These are phyloP conservation scores for Alsophila aescularia DNA, from an alignment of 2,888 invertebrate species.

Conservation along the genomic window DNA sequence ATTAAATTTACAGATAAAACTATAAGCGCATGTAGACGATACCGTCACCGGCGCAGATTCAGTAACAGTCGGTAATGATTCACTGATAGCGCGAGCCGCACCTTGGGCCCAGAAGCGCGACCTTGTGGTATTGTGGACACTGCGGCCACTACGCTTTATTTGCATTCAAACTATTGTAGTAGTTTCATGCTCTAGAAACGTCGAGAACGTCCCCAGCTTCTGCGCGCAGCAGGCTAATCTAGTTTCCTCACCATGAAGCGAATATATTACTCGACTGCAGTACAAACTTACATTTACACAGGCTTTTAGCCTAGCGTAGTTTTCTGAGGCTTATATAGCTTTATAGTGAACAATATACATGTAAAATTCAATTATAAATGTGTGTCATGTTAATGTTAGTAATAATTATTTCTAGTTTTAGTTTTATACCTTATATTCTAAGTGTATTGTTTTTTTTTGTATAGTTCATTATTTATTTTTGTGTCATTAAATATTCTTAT, in stretches of 20 bases:
- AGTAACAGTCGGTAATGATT: constrained; percentile 7
- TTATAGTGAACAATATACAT: too few relatives aligned
- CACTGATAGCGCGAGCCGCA: constrained; percentile 15
- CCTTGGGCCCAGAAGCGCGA: constrained; percentile 8
- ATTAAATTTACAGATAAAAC: constrained; percentile 21
- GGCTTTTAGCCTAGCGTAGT: too few relatives aligned
- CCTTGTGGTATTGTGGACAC: constrained; percentile 21
- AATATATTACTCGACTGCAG: too few relatives aligned
- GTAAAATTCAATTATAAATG: too few relatives aligned
- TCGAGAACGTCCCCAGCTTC: not conserved
- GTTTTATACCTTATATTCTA: too few relatives aligned
- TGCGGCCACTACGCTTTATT: constrained; percentile 12
- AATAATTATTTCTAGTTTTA: too few relatives aligned
- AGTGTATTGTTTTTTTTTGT: too few relatives aligned
- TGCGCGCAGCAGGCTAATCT: not conserved
- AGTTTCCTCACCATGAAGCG: not conserved
- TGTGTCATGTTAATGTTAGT: too few relatives aligned
- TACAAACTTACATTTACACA: too few relatives aligned
- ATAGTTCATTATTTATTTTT: too few relatives aligned
- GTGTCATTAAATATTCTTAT: too few relatives aligned
- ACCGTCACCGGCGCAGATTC: constrained; percentile 14
- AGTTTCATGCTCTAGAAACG: constrained; percentile 14
- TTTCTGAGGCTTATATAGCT: too few relatives aligned
- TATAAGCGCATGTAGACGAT: constrained; percentile 16
- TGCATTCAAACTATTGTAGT: constrained; percentile 13